Conservation (phyloP, 2,888 invertebrate species). For the Tenthredo scrophulariae region DNA sequence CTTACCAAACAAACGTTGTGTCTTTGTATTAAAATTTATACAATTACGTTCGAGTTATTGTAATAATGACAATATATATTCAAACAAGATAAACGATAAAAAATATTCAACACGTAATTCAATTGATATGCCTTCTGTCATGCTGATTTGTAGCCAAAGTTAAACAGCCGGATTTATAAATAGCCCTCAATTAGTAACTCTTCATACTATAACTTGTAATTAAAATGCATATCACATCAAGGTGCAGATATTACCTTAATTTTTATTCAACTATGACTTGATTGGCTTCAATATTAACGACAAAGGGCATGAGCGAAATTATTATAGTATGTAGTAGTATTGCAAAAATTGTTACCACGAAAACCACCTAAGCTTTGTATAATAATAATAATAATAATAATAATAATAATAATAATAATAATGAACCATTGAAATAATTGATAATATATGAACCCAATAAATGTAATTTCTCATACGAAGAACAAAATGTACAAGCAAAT, state of each 20-base stretch:
- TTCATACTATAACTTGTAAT: not conserved
- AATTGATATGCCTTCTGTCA: slow-evolving; percentile 17
- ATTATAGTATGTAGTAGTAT: not conserved
- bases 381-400: not conserved
- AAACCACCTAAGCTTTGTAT: slow-evolving; percentile 42
- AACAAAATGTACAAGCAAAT: slow-evolving; percentile 16
- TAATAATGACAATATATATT: slow-evolving; percentile 31
- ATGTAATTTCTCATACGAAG: not conserved
- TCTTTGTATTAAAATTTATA: slow-evolving; percentile 44
- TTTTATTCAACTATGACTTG: not conserved
- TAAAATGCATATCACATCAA: not conserved
- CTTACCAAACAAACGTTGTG: slow-evolving; percentile 55
- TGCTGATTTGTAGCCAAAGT: slow-evolving; percentile 16
- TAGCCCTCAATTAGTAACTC: slow-evolving; percentile 15
- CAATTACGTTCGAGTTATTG: not conserved
- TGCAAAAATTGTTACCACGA: slow-evolving; percentile 38
- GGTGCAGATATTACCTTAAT: not conserved
- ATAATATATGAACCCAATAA: not conserved
- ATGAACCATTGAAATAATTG: slow-evolving; percentile 5
- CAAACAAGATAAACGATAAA: slow-evolving; percentile 10
- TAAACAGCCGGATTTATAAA: not conserved
- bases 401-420: not conserved
- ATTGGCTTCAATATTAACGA: slow-evolving; percentile 6
- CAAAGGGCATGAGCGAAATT: not conserved
- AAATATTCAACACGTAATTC: slow-evolving; percentile 38